A percentile compares a stretch with the other conserved stretches of the same genome.
Conservation (phyloP, 2,797 vertebrate species). For the Gobio occitaniae region DNA sequence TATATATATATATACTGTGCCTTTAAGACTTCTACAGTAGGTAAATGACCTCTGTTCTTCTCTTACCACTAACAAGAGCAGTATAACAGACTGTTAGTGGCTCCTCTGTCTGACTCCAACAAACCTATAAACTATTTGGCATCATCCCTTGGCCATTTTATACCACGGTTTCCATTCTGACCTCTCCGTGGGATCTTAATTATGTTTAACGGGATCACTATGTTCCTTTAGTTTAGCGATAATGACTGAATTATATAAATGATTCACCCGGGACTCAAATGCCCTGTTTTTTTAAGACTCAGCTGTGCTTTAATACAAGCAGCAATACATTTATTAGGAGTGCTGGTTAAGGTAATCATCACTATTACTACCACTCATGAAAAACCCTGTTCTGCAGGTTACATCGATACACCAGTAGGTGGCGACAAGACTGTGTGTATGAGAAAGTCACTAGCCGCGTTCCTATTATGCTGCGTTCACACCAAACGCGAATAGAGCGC, state of each 20-base stretch:
- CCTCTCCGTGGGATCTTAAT: slow-evolving; percentile 18
- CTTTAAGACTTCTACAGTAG: not conserved
- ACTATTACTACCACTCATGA: not conserved
- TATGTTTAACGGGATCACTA: slow-evolving; percentile 3
- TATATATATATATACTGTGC: not conserved
- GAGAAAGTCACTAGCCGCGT: too few species aligned
- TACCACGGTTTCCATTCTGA: not conserved
- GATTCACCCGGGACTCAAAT: not conserved
- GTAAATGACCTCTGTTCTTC: not conserved
- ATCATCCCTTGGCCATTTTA: not conserved
- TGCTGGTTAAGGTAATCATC: not conserved
- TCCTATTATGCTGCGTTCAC: too few species aligned
- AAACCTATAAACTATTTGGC: not conserved
- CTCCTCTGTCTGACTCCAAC: not conserved
- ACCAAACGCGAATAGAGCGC: too few species aligned
- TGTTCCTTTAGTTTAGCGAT: slow-evolving; percentile 20
- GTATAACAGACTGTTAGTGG: slow-evolving; percentile 1
- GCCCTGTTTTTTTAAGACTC: not conserved
- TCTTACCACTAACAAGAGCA: not conserved
- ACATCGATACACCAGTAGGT: not conserved
- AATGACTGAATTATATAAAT: slow-evolving; percentile 19
- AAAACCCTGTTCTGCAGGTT: not conserved
- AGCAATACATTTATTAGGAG: not conserved
- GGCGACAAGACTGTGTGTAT: not conserved
- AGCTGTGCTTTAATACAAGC: not conserved